phyloP scores from a whole-genome alignment of 30 jellyfish, hydroid and myxozoan genomes.

The Pelagia noctiluca region DNA sequence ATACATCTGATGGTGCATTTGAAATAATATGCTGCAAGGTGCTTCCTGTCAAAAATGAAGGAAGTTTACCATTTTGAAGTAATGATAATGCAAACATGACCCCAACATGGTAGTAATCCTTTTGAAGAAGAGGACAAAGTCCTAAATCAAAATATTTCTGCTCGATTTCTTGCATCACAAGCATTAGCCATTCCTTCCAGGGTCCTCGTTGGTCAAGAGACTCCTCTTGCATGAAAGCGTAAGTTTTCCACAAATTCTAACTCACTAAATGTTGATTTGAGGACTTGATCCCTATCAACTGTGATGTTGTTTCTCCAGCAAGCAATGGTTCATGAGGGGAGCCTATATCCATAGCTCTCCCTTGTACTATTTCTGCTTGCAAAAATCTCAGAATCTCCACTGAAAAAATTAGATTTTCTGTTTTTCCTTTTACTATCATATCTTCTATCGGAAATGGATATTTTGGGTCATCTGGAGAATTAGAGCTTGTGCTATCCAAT shows the following conservation, averaged over 20 bases:
- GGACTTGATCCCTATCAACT: background rate
- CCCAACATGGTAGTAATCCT: slow-evolving; percentile 17
- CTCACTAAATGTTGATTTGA: background rate
- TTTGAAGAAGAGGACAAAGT: no score
- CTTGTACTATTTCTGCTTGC: slow-evolving; percentile 5
- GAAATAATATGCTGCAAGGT: background rate
- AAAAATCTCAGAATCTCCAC: no score
- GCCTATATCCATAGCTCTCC: background rate
- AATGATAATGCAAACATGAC: slow-evolving; percentile 23
- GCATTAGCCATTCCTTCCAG: background rate
- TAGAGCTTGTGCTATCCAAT: background rate
- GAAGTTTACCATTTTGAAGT: slow-evolving; percentile 3
- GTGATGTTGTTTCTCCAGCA: background rate
- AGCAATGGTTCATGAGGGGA: background rate
- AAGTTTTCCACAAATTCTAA: background rate
- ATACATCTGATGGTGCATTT: background rate
- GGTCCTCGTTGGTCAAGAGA: slow-evolving; percentile 11
- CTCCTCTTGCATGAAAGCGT: slow-evolving; percentile 11
- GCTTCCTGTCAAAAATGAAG: slow-evolving; percentile 15
- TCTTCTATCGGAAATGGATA: background rate
- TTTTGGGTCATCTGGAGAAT: slow-evolving; percentile 2
- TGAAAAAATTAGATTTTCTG: background rate
- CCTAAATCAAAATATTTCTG: background rate
- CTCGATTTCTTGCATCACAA: background rate
- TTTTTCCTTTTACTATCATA: background rate